A percentile compares a stretch with the other conserved stretches of the same genome.
Evolutionary conservation across 2,113 vertebrate genomes (phyloP).

Genomic region (Xenopus borealis): DNA sequence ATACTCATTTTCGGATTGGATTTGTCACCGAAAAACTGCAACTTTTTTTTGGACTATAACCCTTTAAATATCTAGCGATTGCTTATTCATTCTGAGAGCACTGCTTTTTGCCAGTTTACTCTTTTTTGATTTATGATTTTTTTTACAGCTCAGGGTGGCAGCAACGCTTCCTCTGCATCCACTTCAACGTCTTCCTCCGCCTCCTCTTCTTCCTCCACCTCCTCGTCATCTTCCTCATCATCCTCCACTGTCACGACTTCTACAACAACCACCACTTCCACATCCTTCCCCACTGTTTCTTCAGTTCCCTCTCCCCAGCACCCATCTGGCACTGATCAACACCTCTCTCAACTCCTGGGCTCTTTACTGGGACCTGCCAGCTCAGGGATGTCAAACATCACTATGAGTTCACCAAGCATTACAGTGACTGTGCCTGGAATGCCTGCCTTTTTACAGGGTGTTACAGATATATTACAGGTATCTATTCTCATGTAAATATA

Average conservation of each 20-base stretch:
- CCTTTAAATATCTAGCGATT: too few species aligned
- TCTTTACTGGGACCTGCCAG: conserved; percentile 61
- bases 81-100: too few species aligned
- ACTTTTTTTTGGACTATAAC: too few species aligned
- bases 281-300: conserved; percentile 51
- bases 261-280: conserved; percentile 65
- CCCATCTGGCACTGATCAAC: conserved; percentile 62
- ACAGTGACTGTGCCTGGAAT: conserved; percentile 80
- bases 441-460: conserved; percentile 82
- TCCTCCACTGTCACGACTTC: conserved; percentile 62
- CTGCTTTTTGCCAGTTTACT: too few species aligned
- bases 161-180: conserved; percentile 23
- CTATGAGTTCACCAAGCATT: conserved; percentile 71
- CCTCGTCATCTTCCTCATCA: too few species aligned
- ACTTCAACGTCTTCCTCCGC: conserved; percentile 52
- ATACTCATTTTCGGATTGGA: too few species aligned
- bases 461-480: conserved; percentile 83
- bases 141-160: conserved; percentile 40
- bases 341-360: conserved; percentile 78
- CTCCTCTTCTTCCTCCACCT: conserved; percentile 36
- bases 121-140: too few species aligned
- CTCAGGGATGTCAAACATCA: conserved; percentile 50
- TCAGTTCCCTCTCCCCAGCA: conserved; percentile 57
- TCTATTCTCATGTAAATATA: conserved; percentile 43
- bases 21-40: too few species aligned